A percentile compares a stretch with the other conserved stretches of the same genome.
These are phyloP conservation scores for Atopsyche davidsoni DNA, from an alignment of 1,140 invertebrate genomes.

Conservation along the genomic window DNA sequence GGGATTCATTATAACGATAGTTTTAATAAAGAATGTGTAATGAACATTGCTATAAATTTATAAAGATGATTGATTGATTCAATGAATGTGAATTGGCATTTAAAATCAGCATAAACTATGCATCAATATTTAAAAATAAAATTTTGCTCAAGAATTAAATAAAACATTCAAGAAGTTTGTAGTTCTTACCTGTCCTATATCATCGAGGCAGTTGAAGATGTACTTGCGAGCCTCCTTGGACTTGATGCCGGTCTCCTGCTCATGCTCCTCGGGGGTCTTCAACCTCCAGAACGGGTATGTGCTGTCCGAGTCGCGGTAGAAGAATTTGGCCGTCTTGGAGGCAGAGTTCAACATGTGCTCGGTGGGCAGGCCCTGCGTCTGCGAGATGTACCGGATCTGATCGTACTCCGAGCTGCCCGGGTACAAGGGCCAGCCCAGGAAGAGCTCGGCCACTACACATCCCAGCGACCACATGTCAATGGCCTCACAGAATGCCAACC, in stretches of 20 bases:
- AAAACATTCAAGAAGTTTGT: too few species aligned
- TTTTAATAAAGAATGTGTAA: too few species aligned
- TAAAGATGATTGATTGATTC: too few species aligned
- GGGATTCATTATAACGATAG: constrained; percentile 36
- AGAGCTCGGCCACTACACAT: constrained; percentile 98
- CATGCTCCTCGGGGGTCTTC: constrained; percentile 97
- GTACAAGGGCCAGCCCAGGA: constrained; percentile 99
- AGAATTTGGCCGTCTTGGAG: constrained; percentile 98
- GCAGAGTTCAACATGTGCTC: constrained; percentile 99
- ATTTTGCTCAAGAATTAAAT: too few species aligned
- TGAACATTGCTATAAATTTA: too few species aligned
- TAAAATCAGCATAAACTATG: too few species aligned
- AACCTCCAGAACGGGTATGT: constrained; percentile 97
- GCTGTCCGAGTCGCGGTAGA: constrained; percentile 93
- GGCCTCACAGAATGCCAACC: constrained; percentile 96
- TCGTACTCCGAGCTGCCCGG: constrained; percentile 99
- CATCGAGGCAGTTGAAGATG: constrained; percentile 98
- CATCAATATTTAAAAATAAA: too few species aligned
- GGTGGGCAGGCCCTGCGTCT: constrained; percentile 81
- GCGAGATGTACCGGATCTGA: constrained; percentile 87
- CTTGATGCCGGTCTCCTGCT: constrained; percentile 95
- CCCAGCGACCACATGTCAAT: constrained; percentile 99
- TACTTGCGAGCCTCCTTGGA: constrained; percentile 99
- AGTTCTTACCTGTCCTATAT: constrained; percentile 76
- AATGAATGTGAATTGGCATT: too few species aligned